Percentiles rank a stretch among this genome's conserved stretches.
These are phyloP conservation scores for Hedychridium roseum DNA, from an alignment of 2,888 invertebrate genomes.

Conservation along the genomic window DNA sequence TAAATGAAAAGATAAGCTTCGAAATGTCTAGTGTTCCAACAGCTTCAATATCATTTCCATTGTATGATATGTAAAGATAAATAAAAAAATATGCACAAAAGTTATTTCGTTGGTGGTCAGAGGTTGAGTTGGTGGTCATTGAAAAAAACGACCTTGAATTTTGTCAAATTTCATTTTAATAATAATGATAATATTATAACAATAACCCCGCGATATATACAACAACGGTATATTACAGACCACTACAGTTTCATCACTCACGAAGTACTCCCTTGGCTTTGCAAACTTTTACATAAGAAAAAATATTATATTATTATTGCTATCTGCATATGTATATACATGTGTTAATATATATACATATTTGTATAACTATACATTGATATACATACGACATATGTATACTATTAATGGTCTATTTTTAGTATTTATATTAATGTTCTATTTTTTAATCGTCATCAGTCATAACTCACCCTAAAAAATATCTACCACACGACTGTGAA, in stretches of 20 bases:
- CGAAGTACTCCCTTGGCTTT: conserved; percentile 16
- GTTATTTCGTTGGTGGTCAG: not conserved
- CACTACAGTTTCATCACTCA: conserved; percentile 29
- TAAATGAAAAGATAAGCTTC: conserved; percentile 29
- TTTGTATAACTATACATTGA: conserved; percentile 20
- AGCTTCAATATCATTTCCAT: conserved; percentile 61
- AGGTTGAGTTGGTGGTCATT: not conserved
- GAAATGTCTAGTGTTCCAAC: conserved; percentile 52
- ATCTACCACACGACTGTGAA: conserved; percentile 32
- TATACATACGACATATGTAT: conserved; percentile 28
- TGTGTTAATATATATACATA: conserved; percentile 25
- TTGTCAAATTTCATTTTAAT: conserved; percentile 51
- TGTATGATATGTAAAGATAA: conserved; percentile 63
- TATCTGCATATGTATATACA: conserved; percentile 31
- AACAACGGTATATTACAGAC: conserved; percentile 60
- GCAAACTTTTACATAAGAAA: conserved; percentile 30
- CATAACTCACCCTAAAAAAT: conserved; percentile 27
- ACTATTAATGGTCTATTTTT: conserved; percentile 32
- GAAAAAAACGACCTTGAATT: conserved; percentile 10
- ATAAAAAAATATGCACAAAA: conserved; percentile 47
- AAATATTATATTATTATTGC: conserved; percentile 46
- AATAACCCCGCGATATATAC: conserved; percentile 61
- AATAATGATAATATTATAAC: conserved; percentile 57
- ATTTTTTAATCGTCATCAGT: conserved; percentile 36
- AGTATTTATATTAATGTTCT: no score